Evolutionary conservation across 64 coral and sea anemone species (phyloP).

Genomic region (Hydrozoanthus tunicans): DNA sequence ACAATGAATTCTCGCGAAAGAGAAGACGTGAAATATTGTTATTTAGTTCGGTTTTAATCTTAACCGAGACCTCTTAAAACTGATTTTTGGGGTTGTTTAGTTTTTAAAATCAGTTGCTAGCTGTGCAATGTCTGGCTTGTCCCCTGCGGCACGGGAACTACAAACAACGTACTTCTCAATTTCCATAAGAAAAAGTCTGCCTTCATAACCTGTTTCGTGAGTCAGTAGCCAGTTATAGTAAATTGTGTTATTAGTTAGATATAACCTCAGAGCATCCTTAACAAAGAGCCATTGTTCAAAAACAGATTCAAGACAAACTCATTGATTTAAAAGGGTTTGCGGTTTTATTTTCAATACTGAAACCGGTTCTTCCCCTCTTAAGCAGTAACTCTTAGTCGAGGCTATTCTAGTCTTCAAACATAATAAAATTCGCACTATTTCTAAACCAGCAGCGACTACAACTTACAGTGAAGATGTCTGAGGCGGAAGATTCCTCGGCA

Average conservation of each 20-base stretch:
- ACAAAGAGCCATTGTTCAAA: neutral
- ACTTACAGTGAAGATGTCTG: conserved; percentile 28
- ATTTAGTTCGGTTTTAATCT: no score
- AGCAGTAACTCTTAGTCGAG: neutral
- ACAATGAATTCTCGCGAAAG: no score
- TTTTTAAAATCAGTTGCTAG: no score
- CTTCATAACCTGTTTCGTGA: neutral
- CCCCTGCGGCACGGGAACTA: no score
- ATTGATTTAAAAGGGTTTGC: neutral
- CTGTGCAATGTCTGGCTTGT: no score
- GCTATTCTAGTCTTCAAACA: neutral
- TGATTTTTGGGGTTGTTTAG: no score
- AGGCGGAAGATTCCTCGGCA: neutral
- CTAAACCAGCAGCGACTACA: neutral
- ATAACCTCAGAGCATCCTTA: neutral
- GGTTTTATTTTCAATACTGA: neutral
- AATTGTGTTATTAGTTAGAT: neutral
- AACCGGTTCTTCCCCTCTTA: neutral
- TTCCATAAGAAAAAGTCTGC: no score
- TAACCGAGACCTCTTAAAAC: no score
- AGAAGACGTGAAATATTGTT: no score
- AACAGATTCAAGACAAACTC: neutral
- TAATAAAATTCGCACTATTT: neutral
- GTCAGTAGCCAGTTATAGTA: neutral
- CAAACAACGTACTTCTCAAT: no score